phyloP scores from a whole-genome alignment of 2,888 invertebrate genomes.

The Adela reaumurella region DNA sequence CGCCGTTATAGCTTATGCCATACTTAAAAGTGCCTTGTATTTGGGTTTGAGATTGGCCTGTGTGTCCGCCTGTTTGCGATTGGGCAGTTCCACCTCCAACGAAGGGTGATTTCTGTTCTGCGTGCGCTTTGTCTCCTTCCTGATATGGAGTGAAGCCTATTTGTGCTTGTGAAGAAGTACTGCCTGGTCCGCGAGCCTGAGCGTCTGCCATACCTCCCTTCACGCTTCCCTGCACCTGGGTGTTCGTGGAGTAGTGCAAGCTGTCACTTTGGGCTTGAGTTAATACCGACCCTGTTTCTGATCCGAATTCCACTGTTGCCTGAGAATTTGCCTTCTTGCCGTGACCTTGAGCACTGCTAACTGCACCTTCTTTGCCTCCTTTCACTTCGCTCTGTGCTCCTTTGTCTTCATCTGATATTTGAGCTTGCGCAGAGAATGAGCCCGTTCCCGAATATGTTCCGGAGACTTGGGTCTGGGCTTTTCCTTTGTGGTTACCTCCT shows the following conservation, averaged over 20 bases:
- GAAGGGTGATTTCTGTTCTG: slow-evolving; percentile 54
- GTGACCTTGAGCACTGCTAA: slow-evolving; percentile 71
- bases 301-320: slow-evolving; percentile 70
- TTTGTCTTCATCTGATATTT: slow-evolving; percentile 70
- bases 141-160: slow-evolving; percentile 78
- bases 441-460: slow-evolving; percentile 76
- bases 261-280: slow-evolving; percentile 76
- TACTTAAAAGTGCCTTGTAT: slow-evolving; percentile 77
- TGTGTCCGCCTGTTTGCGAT: slow-evolving; percentile 70
- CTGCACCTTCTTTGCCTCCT: slow-evolving; percentile 71
- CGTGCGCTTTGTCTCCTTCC: slow-evolving; percentile 54
- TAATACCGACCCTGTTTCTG: slow-evolving; percentile 71
- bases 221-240: slow-evolving; percentile 75
- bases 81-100: slow-evolving; percentile 75
- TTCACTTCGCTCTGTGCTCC: slow-evolving; percentile 67
- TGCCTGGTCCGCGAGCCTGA: slow-evolving; percentile 79
- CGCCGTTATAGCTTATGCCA: slow-evolving; percentile 73
- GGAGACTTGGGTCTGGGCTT: slow-evolving; percentile 78
- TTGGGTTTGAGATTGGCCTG: slow-evolving; percentile 80
- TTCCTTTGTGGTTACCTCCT: slow-evolving; percentile 70
- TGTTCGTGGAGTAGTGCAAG: slow-evolving; percentile 70
- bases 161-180: slow-evolving; percentile 84
- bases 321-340: slow-evolving; percentile 74
- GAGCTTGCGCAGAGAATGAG: slow-evolving; percentile 79
- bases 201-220: slow-evolving; percentile 84